Base-by-base conservation (phyloP, 2,888 invertebrate genomes). In the Nemotelus nigrinus region DNA sequence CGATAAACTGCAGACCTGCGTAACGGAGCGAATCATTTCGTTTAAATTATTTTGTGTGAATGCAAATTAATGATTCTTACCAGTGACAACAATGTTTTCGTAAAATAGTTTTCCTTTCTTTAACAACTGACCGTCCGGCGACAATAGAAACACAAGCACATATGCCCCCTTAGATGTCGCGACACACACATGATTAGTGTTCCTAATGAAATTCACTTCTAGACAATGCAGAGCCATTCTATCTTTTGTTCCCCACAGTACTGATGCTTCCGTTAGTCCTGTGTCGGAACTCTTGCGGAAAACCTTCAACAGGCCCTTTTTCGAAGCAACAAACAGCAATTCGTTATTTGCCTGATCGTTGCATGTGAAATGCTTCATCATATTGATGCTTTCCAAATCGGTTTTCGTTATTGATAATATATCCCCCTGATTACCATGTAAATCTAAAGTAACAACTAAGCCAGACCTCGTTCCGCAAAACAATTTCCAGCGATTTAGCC, bases 391-490 rank as follows among this genome's bases (percentile, higher is more conserved):
- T 25, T 64, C 57, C n/a, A 79, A 8, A 4, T 68, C 63, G 7
- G 78, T 70, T 39, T 77, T 68, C 0, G 44, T 10, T 50, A 75
- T 76, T 7, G 53, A 76, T 4, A n/a, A 2, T 25, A 47, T 83
- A 57, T 2, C 78, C n/a, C 67, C 78, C 2, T 74, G 25, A 8
- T 55, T 7, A 8, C 45, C 41, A 4, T 5, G 4, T 45, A 78
- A 57, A 5, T n/a, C 79, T 3, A 84, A 80, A 1, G 80, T 80
- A 63, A 85, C 72, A 4, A 86, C 53, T 78, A 83, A 82, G 8
- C 86, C 86, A 2, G 81, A 81, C n/a, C 84, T 84, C n/a, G 84
- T 84, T 7, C 83, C 74, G 2, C 81, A 81, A 6, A 83, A 81
- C 0, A 82, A 64, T 8, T 50, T 65, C 50, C 58, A 50, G n/a